A percentile compares a stretch with the other conserved stretches of the same genome.
Conservation (phyloP, 2,113 vertebrate genomes). For the Aythya baeri region DNA sequence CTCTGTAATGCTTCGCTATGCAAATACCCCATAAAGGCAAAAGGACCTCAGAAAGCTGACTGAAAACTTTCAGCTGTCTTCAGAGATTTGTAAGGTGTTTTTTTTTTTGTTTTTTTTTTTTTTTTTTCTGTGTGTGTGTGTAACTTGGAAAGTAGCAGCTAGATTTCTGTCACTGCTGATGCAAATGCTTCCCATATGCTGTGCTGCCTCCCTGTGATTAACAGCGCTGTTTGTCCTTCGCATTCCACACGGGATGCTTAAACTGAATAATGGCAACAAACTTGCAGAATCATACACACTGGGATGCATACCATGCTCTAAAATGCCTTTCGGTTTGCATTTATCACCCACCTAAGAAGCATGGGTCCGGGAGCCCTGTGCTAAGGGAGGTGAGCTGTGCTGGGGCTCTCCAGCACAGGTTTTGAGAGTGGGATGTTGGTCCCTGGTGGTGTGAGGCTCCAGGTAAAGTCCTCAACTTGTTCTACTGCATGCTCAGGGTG, state of each 20-base stretch:
- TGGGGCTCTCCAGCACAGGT: background rate
- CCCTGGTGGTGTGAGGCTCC: background rate
- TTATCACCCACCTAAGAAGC: background rate
- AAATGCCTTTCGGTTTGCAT: background rate
- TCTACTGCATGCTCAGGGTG: background rate
- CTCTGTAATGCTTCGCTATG: background rate
- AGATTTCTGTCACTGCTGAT: conserved; percentile 19
- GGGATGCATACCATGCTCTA: background rate
- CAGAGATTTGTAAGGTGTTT: background rate
- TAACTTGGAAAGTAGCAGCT: conserved; percentile 14
- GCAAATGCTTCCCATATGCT: conserved; percentile 34
- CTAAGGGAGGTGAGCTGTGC: background rate
- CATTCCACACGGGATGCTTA: background rate
- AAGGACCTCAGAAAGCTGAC: background rate
- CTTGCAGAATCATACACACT: background rate
- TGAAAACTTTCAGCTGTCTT: background rate
- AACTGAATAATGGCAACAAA: background rate
- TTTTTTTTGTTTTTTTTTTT: no score
- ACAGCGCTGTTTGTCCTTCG: background rate
- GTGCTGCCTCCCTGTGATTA: background rate
- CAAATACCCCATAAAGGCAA: background rate
- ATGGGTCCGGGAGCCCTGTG: background rate
- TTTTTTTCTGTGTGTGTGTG: background rate
- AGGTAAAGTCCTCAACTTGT: background rate
- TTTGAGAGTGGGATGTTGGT: background rate